Evolutionary conservation across 2,888 invertebrate genomes (phyloP).

Genomic region (Camponotus fellah): DNA sequence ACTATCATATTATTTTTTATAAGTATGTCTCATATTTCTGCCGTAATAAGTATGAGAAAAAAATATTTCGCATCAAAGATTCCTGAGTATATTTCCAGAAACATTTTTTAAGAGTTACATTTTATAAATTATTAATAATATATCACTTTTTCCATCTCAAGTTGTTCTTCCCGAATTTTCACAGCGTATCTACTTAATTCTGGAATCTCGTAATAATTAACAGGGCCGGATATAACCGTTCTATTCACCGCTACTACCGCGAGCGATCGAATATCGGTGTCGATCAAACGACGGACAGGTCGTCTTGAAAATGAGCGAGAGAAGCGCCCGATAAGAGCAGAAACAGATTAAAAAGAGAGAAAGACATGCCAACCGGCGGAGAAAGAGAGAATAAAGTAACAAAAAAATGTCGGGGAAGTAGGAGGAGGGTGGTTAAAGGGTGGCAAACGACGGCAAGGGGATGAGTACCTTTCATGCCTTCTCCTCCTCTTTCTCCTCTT

Average conservation of each 20-base stretch:
- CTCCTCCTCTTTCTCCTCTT: constrained; percentile 64
- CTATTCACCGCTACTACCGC: constrained; percentile 2
- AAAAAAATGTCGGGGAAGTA: constrained; percentile 75
- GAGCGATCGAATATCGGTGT: constrained; percentile 43
- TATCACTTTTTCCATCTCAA: not conserved
- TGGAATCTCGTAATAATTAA: constrained; percentile 19
- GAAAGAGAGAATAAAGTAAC: constrained; percentile 63
- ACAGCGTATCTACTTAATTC: constrained; percentile 12
- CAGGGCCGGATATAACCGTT: constrained; percentile 35
- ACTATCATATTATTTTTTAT: not conserved
- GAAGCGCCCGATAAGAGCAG: constrained; percentile 39
- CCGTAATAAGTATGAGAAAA: not conserved
- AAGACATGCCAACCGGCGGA: constrained; percentile 72
- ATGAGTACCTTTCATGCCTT: constrained; percentile 75
- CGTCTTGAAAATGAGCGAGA: constrained; percentile 45
- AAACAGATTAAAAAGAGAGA: constrained; percentile 62
- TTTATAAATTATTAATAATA: not conserved
- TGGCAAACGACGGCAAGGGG: constrained; percentile 71
- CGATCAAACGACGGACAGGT: constrained; percentile 46
- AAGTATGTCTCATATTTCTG: not conserved
- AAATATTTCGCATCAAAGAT: not conserved
- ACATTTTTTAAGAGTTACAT: not conserved
- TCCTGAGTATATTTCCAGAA: not conserved
- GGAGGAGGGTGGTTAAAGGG: constrained; percentile 60
- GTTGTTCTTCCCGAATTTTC: not conserved